Percentiles rank a stretch among this genome's conserved stretches.
These are phyloP conservation scores for Sycophaga agraensis DNA, from an alignment of 1,140 invertebrate species.

Conservation along the genomic window DNA sequence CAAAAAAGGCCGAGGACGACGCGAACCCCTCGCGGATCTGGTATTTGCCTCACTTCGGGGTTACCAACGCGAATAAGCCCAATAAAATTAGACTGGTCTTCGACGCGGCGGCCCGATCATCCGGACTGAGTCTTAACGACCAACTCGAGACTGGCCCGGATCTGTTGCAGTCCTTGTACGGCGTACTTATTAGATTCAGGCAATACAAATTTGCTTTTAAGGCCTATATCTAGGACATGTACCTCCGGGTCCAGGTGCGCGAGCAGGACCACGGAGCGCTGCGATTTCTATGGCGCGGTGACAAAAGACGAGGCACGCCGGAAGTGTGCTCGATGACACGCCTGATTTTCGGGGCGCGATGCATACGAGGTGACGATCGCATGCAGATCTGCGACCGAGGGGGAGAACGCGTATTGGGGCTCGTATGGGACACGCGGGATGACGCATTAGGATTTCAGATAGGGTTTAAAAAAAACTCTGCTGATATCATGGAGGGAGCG, in stretches of 20 bases:
- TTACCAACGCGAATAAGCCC: slow-evolving; percentile 11
- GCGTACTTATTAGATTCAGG: slow-evolving; percentile 17
- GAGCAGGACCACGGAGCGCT: slow-evolving; percentile 24
- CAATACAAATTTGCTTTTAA: slow-evolving; percentile 25
- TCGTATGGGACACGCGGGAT: too few relatives aligned
- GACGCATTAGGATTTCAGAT: too few relatives aligned
- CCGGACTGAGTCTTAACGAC: slow-evolving; percentile 24
- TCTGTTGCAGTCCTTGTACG: slow-evolving; percentile 10
- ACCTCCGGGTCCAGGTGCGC: slow-evolving; percentile 32
- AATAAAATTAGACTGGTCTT: slow-evolving; percentile 23
- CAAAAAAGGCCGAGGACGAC: not conserved
- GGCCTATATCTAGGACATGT: slow-evolving; percentile 48
- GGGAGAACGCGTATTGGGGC: too few relatives aligned
- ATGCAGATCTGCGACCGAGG: too few relatives aligned
- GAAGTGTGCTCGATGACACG: slow-evolving; percentile 37
- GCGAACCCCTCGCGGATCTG: slow-evolving; percentile 20
- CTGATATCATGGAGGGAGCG: too few relatives aligned
- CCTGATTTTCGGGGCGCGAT: slow-evolving; percentile 39
- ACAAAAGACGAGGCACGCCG: slow-evolving; percentile 14
- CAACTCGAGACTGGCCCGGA: slow-evolving; percentile 17
- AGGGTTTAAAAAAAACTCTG: too few relatives aligned
- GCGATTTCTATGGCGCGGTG: slow-evolving; percentile 39
- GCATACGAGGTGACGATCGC: too few relatives aligned
- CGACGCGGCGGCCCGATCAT: slow-evolving; percentile 22
- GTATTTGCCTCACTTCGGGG: slow-evolving; percentile 19